Evolutionary conservation across 2,888 invertebrate genomes (phyloP).

Genomic region (Lacanobia wlatinum): DNA sequence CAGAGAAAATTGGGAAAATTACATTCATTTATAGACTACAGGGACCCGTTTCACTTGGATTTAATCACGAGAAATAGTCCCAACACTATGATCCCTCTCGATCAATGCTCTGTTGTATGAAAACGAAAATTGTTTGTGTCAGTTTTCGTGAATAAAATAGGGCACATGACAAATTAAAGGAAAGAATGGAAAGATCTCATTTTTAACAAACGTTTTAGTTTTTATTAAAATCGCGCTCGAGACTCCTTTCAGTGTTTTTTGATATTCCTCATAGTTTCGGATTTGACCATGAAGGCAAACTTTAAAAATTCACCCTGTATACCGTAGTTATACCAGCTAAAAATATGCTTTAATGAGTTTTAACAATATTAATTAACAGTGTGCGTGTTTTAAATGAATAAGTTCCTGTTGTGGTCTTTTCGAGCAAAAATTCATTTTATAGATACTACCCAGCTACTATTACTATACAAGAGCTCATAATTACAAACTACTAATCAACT

Average conservation of each 20-base stretch:
- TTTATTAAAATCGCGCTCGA: too few species aligned
- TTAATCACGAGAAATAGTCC: slow-evolving; percentile 9
- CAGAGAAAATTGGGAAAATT: slow-evolving; percentile 20
- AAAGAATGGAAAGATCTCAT: too few species aligned
- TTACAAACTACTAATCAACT: neutral
- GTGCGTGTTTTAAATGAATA: neutral
- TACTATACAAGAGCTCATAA: neutral
- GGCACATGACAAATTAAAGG: too few species aligned
- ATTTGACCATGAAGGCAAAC: too few species aligned
- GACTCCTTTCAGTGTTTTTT: too few species aligned
- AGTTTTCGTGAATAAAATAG: slow-evolving; percentile 5
- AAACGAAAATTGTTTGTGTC: neutral
- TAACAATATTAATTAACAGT: neutral
- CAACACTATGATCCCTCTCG: slow-evolving; percentile 3
- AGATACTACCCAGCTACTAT: neutral
- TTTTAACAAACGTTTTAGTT: too few species aligned
- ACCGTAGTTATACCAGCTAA: neutral
- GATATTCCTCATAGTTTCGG: too few species aligned
- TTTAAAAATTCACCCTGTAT: too few species aligned
- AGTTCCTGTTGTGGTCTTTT: slow-evolving; percentile 1
- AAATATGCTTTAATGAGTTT: neutral
- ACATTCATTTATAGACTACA: slow-evolving; percentile 21
- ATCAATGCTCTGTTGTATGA: neutral
- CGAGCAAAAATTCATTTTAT: too few species aligned
- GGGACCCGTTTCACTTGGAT: neutral